Conservation (phyloP, 53 echinoderm and acorn worm genomes). For the Apostichopus leukothele region DNA sequence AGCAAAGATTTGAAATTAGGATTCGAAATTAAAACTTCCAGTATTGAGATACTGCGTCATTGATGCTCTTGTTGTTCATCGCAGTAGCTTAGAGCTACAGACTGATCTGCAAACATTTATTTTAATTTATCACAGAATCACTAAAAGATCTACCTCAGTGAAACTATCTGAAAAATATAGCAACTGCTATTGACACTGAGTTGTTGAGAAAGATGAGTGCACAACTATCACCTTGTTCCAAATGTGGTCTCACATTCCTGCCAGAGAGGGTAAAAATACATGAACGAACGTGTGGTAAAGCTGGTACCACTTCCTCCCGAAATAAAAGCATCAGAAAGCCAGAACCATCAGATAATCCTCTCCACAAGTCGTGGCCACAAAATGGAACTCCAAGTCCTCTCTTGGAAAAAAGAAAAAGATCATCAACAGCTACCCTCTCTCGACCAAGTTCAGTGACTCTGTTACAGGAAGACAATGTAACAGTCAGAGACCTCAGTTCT, state of each 20-base stretch:
- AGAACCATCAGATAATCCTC: background rate
- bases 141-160: too few species aligned
- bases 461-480: conserved; percentile 64
- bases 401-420: conserved; percentile 49
- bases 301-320: background rate
- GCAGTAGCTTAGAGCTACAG: too few species aligned
- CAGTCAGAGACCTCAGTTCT: conserved; percentile 44
- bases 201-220: conserved; percentile 23
- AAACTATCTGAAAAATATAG: too few species aligned
- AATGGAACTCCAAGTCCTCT: conserved; percentile 18
- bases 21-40: too few species aligned
- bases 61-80: too few species aligned
- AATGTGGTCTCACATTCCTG: conserved; percentile 75
- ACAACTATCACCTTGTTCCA: conserved; percentile 67
- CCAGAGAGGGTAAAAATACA: conserved; percentile 68
- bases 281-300: conserved; percentile 45
- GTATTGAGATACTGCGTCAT: too few species aligned
- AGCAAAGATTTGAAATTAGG: too few species aligned
- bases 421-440: conserved; percentile 76
- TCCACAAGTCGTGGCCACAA: conserved; percentile 27
- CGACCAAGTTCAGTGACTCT: conserved; percentile 86
- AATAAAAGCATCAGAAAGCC: background rate
- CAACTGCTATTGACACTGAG: too few species aligned
- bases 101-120: too few species aligned
- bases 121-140: too few species aligned